A percentile compares a stretch with the other conserved stretches of the same genome.
Conservation (phyloP, 2,888 invertebrate species). For the Caenorhabditis drosophilae region DNA sequence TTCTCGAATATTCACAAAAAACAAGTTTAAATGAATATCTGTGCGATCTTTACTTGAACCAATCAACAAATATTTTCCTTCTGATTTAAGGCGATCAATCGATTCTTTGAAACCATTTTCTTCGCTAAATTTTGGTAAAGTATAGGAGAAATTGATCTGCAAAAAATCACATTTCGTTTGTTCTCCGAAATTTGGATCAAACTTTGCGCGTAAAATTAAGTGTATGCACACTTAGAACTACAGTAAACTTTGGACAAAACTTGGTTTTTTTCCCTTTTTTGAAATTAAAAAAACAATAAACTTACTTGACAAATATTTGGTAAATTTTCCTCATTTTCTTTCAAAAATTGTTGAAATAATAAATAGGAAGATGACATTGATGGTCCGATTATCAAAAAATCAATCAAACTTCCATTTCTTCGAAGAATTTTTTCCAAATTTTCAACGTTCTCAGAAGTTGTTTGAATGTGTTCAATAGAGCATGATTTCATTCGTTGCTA, state of each 20-base stretch:
- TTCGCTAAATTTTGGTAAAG: not conserved
- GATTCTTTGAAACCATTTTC: not conserved
- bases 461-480: not conserved
- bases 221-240: no score
- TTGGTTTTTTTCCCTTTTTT: not conserved
- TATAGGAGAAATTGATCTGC: not conserved
- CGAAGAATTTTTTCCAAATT: not conserved
- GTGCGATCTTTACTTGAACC: not conserved
- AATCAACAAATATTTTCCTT: not conserved
- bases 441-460: not conserved
- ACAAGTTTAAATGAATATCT: constrained; percentile 3
- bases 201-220: no score
- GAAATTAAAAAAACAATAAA: not conserved
- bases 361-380: not conserved
- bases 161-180: no score
- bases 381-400: not conserved
- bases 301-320: not conserved
- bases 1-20: constrained; percentile 2
- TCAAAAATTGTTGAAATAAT: not conserved
- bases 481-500: not conserved
- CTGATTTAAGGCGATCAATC: not conserved
- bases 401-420: not conserved
- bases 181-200: no score
- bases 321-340: not conserved
- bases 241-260: no score